A percentile compares a stretch with the other conserved stretches of the same genome.
phyloP scores from a whole-genome alignment of 2,797 vertebrate genomes.

The Champsocephalus gunnari region DNA sequence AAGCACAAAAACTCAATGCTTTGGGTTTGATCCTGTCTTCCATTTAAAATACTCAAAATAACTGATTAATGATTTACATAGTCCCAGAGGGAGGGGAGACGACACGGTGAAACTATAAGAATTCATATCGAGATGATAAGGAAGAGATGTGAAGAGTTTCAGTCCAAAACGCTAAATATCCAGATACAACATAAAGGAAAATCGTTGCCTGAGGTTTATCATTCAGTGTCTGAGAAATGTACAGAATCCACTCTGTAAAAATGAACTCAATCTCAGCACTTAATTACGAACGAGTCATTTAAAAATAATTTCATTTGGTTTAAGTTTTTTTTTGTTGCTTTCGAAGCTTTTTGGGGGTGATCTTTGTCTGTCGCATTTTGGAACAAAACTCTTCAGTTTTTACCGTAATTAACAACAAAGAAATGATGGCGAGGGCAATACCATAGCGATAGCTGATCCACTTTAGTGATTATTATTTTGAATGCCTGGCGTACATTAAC shows the following conservation, averaged over 20 bases:
- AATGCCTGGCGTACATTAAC: slow-evolving; percentile 39
- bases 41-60: slow-evolving; percentile 74
- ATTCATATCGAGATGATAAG: slow-evolving; percentile 58
- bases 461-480: slow-evolving; percentile 42
- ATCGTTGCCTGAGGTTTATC: slow-evolving; percentile 76
- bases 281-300: slow-evolving; percentile 37
- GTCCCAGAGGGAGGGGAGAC: slow-evolving; percentile 69
- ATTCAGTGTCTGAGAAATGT: slow-evolving; percentile 55
- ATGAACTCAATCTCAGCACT: slow-evolving; percentile 28
- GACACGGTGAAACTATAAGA: slow-evolving; percentile 65
- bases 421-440: slow-evolving; percentile 32
- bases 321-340: slow-evolving; percentile 10
- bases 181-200: slow-evolving; percentile 60
- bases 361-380: slow-evolving; percentile 40
- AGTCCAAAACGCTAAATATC: slow-evolving; percentile 53
- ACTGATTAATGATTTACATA: slow-evolving; percentile 75
- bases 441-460: slow-evolving; percentile 51
- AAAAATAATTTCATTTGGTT: slow-evolving; percentile 45
- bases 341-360: slow-evolving; percentile 15
- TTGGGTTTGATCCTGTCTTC: slow-evolving; percentile 70
- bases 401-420: slow-evolving; percentile 44
- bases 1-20: slow-evolving; percentile 76
- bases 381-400: slow-evolving; percentile 55
- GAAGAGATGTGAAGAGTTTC: slow-evolving; percentile 60
- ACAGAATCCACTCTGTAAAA: slow-evolving; percentile 44